Conservation (phyloP, 2,888 invertebrate genomes). For the Andrena chrysosceles region DNA sequence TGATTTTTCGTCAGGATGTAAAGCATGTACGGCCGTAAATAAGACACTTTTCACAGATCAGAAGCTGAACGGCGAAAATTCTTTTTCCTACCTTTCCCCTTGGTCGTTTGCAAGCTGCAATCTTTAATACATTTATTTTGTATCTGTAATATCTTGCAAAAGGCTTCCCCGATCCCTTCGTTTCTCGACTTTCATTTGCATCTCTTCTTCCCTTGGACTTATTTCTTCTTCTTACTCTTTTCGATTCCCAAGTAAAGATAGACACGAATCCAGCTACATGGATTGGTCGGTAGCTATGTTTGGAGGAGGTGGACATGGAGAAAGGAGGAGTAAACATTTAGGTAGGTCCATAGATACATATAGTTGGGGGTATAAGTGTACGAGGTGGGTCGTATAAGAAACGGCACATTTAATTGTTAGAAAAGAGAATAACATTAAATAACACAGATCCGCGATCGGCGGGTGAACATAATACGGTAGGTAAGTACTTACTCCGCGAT, state of each 20-base stretch:
- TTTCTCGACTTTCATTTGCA: not conserved
- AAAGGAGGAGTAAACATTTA: too few relatives aligned
- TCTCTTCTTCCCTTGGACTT: not conserved
- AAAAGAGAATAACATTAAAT: conserved; percentile 72
- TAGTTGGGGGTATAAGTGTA: not conserved
- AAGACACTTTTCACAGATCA: too few relatives aligned
- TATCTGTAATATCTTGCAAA: too few relatives aligned
- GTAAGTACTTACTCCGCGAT: conserved; percentile 46
- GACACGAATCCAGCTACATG: not conserved
- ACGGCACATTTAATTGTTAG: conserved; percentile 69
- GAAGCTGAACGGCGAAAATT: too few relatives aligned
- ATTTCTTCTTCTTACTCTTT: not conserved
- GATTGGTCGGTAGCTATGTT: too few relatives aligned
- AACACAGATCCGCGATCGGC: conserved; percentile 76
- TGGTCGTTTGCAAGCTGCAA: too few relatives aligned
- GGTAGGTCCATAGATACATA: not conserved
- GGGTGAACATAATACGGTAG: conserved; percentile 80
- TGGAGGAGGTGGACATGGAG: too few relatives aligned
- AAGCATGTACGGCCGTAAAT: too few relatives aligned
- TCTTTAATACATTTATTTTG: too few relatives aligned
- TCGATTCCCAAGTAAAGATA: not conserved
- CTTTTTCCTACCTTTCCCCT: too few relatives aligned
- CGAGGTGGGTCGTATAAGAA: conserved; percentile 43
- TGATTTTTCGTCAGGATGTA: too few relatives aligned
- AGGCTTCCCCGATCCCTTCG: too few relatives aligned